Evolutionary conservation across 2,797 vertebrate genomes (phyloP).

Genomic region (Oryzias sinensis): DNA sequence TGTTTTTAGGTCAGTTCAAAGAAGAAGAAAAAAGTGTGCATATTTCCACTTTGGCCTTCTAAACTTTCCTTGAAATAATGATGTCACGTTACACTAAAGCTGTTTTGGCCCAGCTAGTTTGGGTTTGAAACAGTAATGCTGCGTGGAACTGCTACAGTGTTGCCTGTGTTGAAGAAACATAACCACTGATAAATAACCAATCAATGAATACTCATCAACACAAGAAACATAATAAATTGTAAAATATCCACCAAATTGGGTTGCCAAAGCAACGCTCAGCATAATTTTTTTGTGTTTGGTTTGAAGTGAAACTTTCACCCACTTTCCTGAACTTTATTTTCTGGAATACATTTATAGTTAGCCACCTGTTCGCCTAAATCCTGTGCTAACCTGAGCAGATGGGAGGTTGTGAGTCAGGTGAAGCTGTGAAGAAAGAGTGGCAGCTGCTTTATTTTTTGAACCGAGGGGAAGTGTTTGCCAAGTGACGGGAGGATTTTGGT

Average conservation of each 20-base stretch:
- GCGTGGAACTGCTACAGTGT: too few species aligned
- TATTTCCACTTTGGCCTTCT: not conserved
- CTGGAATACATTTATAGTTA: constrained; percentile 2
- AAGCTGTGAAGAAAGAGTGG: not conserved
- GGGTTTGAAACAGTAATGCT: too few species aligned
- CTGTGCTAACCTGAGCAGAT: constrained; percentile 14
- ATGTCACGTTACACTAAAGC: not conserved
- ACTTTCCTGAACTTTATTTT: not conserved
- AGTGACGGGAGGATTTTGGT: too few species aligned
- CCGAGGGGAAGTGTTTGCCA: too few species aligned
- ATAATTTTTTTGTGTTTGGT: too few species aligned
- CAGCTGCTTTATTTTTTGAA: too few species aligned
- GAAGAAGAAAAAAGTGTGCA: not conserved
- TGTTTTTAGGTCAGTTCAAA: not conserved
- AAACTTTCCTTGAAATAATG: not conserved
- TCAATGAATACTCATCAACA: too few species aligned
- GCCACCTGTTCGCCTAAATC: constrained; percentile 1
- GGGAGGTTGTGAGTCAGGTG: constrained; percentile 3
- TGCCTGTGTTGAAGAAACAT: too few species aligned
- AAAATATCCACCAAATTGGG: too few species aligned
- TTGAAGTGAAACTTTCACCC: not conserved
- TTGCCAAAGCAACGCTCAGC: too few species aligned
- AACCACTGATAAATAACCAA: too few species aligned
- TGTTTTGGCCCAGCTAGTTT: not conserved
- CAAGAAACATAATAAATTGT: too few species aligned